Conservation (phyloP, 92 coral and sea anemone genomes). For the Diadumene lineata region DNA sequence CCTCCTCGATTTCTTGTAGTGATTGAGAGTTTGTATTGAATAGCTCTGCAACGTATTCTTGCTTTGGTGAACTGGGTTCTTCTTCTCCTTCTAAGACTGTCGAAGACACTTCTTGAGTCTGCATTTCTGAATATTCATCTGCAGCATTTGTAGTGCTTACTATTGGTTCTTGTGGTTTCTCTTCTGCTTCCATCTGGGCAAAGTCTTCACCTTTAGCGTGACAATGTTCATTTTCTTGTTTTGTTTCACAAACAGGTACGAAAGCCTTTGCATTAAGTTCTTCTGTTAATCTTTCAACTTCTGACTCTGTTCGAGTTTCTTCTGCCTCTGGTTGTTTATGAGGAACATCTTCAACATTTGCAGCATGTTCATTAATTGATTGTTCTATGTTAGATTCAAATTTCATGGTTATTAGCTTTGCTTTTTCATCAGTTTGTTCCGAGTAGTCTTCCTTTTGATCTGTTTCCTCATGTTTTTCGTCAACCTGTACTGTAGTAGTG, state of each 20-base stretch:
- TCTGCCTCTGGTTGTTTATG: neutral
- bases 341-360: neutral
- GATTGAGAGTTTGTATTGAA: conserved; percentile 10
- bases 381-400: conserved; percentile 2
- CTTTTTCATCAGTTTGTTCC: conserved; percentile 20
- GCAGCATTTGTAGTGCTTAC: neutral
- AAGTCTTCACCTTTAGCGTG: neutral
- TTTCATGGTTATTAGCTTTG: neutral
- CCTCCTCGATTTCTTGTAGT: conserved; percentile 12
- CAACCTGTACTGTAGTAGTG: too few relatives aligned
- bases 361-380: neutral
- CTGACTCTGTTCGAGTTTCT: neutral
- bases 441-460: too few relatives aligned
- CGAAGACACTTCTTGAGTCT: neutral
- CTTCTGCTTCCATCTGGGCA: neutral
- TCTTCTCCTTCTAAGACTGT: neutral
- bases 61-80: conserved; percentile 14
- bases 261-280: neutral
- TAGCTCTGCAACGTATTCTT: conserved; percentile 17
- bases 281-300: neutral
- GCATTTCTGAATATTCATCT: neutral
- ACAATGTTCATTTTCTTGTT: neutral
- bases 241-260: neutral
- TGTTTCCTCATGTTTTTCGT: too few relatives aligned
- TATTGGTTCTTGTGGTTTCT: too few relatives aligned